A percentile compares a stretch with the other conserved stretches of the same genome.
Evolutionary conservation across 2,888 invertebrate species (phyloP).

Genomic region (Stenolophus ochropezus): DNA sequence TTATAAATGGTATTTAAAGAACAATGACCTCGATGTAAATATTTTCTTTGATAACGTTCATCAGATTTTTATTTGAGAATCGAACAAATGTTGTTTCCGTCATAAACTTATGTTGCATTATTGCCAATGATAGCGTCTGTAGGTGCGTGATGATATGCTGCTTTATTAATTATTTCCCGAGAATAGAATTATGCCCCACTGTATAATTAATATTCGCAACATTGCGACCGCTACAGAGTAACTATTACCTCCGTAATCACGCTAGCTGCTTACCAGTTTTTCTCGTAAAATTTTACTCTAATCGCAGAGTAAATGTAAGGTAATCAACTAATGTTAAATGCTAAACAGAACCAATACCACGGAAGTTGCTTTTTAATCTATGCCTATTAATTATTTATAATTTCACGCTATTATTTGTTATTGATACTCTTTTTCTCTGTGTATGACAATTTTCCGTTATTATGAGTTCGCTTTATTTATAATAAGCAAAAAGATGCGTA

Average conservation of each 20-base stretch:
- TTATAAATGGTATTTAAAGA: too few species aligned
- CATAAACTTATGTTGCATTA: not conserved
- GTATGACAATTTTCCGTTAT: not conserved
- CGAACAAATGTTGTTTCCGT: not conserved
- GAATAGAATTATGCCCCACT: not conserved
- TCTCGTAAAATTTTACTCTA: constrained; percentile 22
- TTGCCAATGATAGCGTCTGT: not conserved
- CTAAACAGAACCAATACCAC: not conserved
- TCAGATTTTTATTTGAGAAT: not conserved
- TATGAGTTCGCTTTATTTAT: not conserved
- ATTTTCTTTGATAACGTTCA: not conserved
- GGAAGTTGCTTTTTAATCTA: not conserved
- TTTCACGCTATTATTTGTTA: constrained; percentile 15
- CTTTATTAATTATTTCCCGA: not conserved
- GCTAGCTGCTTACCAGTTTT: constrained; percentile 6
- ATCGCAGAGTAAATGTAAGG: constrained; percentile 19
- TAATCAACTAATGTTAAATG: constrained; percentile 22
- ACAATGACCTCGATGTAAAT: too few species aligned
- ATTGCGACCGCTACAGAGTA: not conserved
- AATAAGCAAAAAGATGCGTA: not conserved
- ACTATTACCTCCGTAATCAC: not conserved
- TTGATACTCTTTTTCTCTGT: not conserved
- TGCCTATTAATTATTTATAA: constrained; percentile 4
- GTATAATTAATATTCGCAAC: constrained; percentile 10
- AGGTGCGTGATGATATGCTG: not conserved